These are phyloP conservation scores for Rallus limicola DNA, from an alignment of 2,113 vertebrate genomes.

Conservation along the genomic window DNA sequence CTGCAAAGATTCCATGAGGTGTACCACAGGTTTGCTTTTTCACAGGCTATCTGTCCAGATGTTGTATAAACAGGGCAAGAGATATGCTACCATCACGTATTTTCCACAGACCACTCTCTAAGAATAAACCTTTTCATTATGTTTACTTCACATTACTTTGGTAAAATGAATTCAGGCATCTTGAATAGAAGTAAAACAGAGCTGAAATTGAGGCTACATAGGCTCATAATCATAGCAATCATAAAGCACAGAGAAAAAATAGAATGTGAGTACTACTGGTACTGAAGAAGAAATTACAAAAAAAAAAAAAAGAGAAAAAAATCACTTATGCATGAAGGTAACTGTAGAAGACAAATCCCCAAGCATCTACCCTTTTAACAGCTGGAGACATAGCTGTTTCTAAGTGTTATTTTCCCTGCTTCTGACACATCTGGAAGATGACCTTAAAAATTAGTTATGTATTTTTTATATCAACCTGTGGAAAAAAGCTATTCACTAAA, in stretches of 20 bases:
- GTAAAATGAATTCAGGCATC: neutral
- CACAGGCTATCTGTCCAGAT: neutral
- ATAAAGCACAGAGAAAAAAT: neutral
- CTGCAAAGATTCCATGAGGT: neutral
- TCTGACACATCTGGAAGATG: neutral
- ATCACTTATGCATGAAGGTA: neutral
- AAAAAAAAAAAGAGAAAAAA: neutral
- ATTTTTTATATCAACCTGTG: neutral
- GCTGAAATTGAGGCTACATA: neutral
- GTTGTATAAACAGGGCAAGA: neutral
- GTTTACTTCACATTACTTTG: neutral
- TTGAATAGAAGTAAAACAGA: neutral
- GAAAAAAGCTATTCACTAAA: neutral
- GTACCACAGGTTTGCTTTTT: neutral
- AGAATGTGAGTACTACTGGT: rapidly evolving
- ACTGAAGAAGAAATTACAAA: neutral
- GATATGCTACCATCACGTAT: neutral
- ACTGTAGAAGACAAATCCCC: neutral
- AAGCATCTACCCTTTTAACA: neutral
- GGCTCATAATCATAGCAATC: neutral
- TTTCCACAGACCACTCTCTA: neutral
- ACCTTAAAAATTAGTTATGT: neutral
- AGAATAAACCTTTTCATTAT: neutral
- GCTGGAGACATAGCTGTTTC: neutral
- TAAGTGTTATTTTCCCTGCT: neutral